A percentile compares a stretch with the other conserved stretches of the same genome.
These are phyloP conservation scores for Setipinna tenuifilis DNA, from an alignment of 2,797 vertebrate genomes.

Conservation along the genomic window DNA sequence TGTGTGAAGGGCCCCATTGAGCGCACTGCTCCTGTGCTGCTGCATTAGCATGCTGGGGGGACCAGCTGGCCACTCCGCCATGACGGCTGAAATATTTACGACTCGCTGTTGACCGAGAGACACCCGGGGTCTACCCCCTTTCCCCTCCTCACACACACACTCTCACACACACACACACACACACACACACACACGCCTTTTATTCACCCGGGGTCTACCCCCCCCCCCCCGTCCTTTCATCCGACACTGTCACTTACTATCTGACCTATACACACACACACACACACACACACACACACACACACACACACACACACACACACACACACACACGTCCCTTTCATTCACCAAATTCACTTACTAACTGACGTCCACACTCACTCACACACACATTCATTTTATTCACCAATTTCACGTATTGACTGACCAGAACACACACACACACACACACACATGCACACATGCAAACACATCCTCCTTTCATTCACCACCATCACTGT, in stretches of 20 bases:
- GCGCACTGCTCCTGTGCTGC: constrained; percentile 62
- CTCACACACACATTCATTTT: too few species aligned
- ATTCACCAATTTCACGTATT: too few species aligned
- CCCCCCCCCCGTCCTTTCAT: constrained; percentile 15
- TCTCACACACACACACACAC: constrained; percentile 48
- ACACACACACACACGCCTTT: constrained; percentile 22
- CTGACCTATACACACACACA: neutral
- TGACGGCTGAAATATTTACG: constrained; percentile 83
- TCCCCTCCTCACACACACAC: neutral
- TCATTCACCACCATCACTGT: constrained; percentile 37
- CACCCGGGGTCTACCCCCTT: constrained; percentile 53
- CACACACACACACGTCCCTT: neutral
- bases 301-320: too few species aligned
- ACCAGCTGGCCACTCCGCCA: constrained; percentile 75
- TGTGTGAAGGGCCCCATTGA: constrained; percentile 77
- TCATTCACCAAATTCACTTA: constrained; percentile 18
- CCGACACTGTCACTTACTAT: constrained; percentile 36
- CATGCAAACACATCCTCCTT: constrained; percentile 1
- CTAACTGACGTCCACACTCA: too few species aligned
- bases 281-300: neutral
- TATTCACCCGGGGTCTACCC: too few species aligned
- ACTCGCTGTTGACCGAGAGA: constrained; percentile 71
- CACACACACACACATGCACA: too few species aligned
- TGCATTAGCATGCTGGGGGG: constrained; percentile 79
- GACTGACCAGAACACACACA: too few species aligned